Evolutionary conservation across 2,797 vertebrate genomes (phyloP).

Genomic region (Parauchenoglanis punctatus): DNA sequence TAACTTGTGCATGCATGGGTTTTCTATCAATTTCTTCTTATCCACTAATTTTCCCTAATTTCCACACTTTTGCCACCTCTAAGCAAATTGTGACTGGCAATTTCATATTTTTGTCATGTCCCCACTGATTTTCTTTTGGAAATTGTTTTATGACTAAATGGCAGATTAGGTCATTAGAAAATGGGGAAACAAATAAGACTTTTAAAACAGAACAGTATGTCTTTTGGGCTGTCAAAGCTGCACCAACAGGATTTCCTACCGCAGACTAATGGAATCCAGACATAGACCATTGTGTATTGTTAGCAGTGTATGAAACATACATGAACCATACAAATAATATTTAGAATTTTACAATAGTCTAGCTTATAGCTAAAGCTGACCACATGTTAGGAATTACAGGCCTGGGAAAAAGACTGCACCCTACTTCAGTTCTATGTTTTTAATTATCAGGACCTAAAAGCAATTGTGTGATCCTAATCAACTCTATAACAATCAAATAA

Average conservation of each 20-base stretch:
- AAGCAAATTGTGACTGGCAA: not conserved
- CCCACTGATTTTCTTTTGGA: not conserved
- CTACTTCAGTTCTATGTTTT: not conserved
- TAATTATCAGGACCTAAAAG: not conserved
- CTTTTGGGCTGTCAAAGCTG: not conserved
- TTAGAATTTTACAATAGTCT: not conserved
- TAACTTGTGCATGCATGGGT: slow-evolving; percentile 1
- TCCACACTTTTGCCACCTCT: not conserved
- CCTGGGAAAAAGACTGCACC: not conserved
- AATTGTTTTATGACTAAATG: not conserved
- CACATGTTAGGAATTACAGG: not conserved
- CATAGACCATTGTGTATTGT: not conserved
- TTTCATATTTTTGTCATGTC: not conserved
- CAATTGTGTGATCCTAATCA: not conserved
- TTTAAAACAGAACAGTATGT: not conserved
- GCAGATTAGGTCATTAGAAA: not conserved
- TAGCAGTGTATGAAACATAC: not conserved
- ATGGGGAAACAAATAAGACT: not conserved
- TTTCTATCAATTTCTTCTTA: not conserved
- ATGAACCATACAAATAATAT: not conserved
- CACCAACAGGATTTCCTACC: not conserved
- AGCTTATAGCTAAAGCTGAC: not conserved
- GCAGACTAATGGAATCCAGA: slow-evolving; percentile 3
- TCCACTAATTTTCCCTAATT: not conserved
- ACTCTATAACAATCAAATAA: not conserved